These are phyloP conservation scores for Hyla sarda DNA, from an alignment of 2,113 vertebrate genomes.

Conservation along the genomic window DNA sequence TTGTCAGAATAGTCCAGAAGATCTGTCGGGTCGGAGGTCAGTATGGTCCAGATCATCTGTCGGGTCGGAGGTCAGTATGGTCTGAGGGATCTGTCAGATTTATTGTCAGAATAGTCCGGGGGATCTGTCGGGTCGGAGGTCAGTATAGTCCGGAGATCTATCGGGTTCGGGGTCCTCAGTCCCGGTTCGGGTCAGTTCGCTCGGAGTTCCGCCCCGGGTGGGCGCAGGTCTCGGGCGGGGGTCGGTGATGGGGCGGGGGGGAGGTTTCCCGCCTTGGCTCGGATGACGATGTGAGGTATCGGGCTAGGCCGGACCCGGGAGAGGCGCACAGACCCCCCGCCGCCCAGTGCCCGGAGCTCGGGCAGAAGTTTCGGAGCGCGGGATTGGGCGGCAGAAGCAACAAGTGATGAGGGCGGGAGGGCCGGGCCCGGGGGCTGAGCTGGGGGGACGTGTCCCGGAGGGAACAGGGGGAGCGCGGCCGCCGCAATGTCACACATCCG, in stretches of 20 bases:
- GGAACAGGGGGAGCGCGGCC: not conserved
- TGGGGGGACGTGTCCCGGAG: not conserved
- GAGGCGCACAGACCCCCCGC: not conserved
- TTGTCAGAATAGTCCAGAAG: no score
- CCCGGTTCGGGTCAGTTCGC: no score
- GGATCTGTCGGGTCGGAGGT: no score
- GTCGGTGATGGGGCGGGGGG: not conserved
- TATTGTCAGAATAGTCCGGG: no score
- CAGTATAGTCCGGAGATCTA: no score
- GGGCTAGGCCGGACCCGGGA: not conserved
- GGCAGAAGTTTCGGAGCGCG: constrained; percentile 13
- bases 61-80: no score
- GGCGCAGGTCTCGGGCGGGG: not conserved
- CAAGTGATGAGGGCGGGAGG: constrained; percentile 18
- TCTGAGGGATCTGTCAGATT: no score
- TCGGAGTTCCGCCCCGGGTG: no score
- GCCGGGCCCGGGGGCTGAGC: constrained; percentile 16
- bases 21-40: no score
- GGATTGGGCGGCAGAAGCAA: constrained; percentile 26
- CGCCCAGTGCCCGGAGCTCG: not conserved
- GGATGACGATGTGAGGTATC: not conserved
- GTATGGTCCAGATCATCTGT: no score
- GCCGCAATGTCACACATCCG: not conserved
- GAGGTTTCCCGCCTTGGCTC: constrained; percentile 14
- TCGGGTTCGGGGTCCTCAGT: no score